A percentile compares a stretch with the other conserved stretches of the same genome.
phyloP scores from a whole-genome alignment of 1,140 invertebrate genomes.

The Halesus radiatus region DNA sequence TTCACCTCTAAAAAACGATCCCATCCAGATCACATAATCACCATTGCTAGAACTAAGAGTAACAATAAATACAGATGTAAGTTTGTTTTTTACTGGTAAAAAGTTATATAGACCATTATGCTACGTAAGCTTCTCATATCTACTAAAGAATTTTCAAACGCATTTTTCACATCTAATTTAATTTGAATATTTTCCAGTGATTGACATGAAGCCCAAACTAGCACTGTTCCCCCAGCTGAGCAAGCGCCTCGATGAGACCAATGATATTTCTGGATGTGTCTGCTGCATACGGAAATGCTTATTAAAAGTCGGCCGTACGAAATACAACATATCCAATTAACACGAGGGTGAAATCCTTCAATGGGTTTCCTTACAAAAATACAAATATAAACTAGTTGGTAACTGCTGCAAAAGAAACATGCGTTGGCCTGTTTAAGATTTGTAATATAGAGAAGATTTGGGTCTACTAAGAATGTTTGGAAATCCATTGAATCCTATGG shows the following conservation, averaged over 20 bases:
- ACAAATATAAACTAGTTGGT: no score
- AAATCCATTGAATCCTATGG: no score
- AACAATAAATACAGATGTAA: constrained; percentile 39
- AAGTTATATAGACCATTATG: no score
- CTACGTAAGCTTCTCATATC: no score
- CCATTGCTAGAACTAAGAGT: constrained; percentile 29
- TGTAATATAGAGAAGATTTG: no score
- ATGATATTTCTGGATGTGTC: constrained; percentile 48
- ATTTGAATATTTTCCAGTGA: constrained; percentile 49
- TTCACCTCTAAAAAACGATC: constrained; percentile 47
- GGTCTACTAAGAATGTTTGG: no score
- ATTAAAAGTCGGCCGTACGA: neutral
- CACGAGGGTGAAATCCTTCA: no score
- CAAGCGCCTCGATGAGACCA: constrained; percentile 46
- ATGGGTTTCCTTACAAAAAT: no score
- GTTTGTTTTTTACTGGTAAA: neutral
- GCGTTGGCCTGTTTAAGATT: no score
- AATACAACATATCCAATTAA: no score
- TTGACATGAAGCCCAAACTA: constrained; percentile 48
- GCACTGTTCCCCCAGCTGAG: constrained; percentile 35
- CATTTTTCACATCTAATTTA: neutral
- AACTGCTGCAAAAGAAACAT: no score
- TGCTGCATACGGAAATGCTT: constrained; percentile 49
- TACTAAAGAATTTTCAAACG: neutral
- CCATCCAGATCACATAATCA: constrained; percentile 42